Base-by-base conservation (phyloP, 2,113 vertebrate genomes). In the Microcebus murinus region DNA sequence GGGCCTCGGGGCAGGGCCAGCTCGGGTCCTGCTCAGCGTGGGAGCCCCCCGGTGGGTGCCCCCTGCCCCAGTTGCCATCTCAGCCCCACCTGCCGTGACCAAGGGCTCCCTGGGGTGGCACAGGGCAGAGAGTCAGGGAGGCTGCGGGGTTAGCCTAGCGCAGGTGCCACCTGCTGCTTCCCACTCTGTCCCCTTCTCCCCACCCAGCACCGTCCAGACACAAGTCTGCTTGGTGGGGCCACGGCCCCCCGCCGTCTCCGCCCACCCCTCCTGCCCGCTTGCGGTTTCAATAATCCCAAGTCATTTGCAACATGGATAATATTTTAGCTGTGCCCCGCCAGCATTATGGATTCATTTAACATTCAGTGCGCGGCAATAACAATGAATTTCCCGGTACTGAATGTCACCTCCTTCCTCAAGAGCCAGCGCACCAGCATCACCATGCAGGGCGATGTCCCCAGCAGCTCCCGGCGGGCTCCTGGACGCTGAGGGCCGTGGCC, bases 321-420 rank as follows among this genome's bases (percentile, higher is more conserved):
- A 97, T 96, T 96, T 98, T 86, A 96, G 95, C 96, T 98, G 93
- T 74, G 59, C 90, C 94, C 94, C 59, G 15, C 84, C 74, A 68
- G 91, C 48, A 42, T 95, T 95, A 93, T 57, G 63, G 97, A 96
- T 95, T 96, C 96, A 97, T 97, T 74, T 97, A 98, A 93, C 97
- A 97, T 92, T 95, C 98, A 89, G 29, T 93, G 93, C 95, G 48
- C 15, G 63, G 98, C 92, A 95, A 94, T 97, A 91, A 95, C 98
- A 92, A 93, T 96, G 97, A 96, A 97, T 97, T 97, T 98, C 86
- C 97, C 59, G 71, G 13, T 84, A 71, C 90, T 86, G 97, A 96
- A 73, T 97, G 98, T 97, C 98, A 96, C 93, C 92, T 65, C 61
- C 57, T 84, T 96, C 80, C 92, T 29, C 68, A 7, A 90, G 90